Evolutionary conservation across 2,797 vertebrate species (phyloP), one percentile per base, ranked within the genome.

Genomic region (Kryptolebias ocellatus): DNA sequence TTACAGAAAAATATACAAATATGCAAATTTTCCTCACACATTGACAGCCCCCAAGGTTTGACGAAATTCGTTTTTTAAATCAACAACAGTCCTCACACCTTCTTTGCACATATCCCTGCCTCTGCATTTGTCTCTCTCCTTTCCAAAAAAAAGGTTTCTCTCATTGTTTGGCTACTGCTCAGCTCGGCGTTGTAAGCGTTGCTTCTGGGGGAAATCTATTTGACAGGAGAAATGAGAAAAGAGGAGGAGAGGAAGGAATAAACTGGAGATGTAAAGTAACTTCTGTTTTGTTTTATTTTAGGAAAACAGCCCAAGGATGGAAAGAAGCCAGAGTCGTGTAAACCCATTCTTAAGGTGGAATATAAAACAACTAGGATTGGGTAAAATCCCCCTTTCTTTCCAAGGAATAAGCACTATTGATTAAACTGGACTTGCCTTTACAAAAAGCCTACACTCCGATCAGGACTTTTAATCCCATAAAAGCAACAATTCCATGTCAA

Each of bases 241-340:
- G n/a, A 46, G 20, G 57, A 37, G 67, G 63, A 56, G 62, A 70
- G 53, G 70, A 68, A 63, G 61, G 76, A 70, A 52, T 67, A 47
- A 79, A 78, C 42, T 62, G 74, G 71, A 59, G 78, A 84, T 80
- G 65, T 79, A 65, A 89, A 82, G 74, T 76, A 81, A 86, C 66
- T 85, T 86, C 24, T 83, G 65, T 78, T 79, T 24, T 86, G 78
- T 90, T 93, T 87, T 93, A 68, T 93, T 90, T 92, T 87, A 99
- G 98, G 97, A 94, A 99, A 99, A 90, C 97, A 98, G 89, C 94
- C 97, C 91, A 99, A 99, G 93, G 98, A 99, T 86, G 98, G 98
- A 83, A 99, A 98, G 94, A 99, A 99, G 92, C 96, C 98, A 92
- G 97, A 99, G 87, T 95, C 97, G 53, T 99, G 98, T 93, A 99